A percentile compares a stretch with the other conserved stretches of the same genome.
Conservation (phyloP, 1,140 invertebrate species). For the Campodea augens region DNA sequence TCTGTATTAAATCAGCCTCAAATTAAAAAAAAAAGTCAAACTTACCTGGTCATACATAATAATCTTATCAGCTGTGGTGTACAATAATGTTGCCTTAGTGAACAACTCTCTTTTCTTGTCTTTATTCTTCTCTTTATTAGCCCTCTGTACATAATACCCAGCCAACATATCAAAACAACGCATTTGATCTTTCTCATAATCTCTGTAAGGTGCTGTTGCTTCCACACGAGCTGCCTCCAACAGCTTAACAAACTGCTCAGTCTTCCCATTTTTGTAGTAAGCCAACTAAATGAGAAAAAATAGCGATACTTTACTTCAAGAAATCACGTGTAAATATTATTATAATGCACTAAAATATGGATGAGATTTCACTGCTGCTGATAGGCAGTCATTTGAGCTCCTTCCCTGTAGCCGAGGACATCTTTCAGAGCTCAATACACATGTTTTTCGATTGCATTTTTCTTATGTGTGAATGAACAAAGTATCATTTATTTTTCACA, state of each 20-base stretch:
- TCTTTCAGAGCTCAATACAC: too few relatives aligned
- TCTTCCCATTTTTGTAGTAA: slow-evolving; percentile 86
- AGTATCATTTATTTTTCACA: too few relatives aligned
- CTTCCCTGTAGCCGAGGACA: too few relatives aligned
- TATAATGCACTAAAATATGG: too few relatives aligned
- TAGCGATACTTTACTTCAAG: too few relatives aligned
- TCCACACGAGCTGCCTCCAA: slow-evolving; percentile 69
- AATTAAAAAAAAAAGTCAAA: too few relatives aligned
- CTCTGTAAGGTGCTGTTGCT: slow-evolving; percentile 71
- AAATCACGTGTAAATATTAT: too few relatives aligned
- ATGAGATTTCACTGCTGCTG: too few relatives aligned
- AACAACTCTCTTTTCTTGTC: slow-evolving; percentile 90
- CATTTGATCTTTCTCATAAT: slow-evolving; percentile 95
- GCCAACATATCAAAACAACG: slow-evolving; percentile 86
- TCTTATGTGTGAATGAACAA: too few relatives aligned
- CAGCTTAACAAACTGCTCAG: slow-evolving; percentile 84
- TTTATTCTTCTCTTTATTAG: slow-evolving; percentile 87
- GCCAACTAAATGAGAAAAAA: slow-evolving; percentile 53
- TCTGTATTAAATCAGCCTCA: too few relatives aligned
- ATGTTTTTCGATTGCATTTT: too few relatives aligned
- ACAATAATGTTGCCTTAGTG: slow-evolving; percentile 87
- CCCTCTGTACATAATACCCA: slow-evolving; percentile 93
- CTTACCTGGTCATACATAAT: slow-evolving; percentile 96
- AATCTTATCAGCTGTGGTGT: slow-evolving; percentile 97
- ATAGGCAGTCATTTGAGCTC: too few relatives aligned